Conservation (phyloP, 2,113 vertebrate species). For the Rhea americana region DNA sequence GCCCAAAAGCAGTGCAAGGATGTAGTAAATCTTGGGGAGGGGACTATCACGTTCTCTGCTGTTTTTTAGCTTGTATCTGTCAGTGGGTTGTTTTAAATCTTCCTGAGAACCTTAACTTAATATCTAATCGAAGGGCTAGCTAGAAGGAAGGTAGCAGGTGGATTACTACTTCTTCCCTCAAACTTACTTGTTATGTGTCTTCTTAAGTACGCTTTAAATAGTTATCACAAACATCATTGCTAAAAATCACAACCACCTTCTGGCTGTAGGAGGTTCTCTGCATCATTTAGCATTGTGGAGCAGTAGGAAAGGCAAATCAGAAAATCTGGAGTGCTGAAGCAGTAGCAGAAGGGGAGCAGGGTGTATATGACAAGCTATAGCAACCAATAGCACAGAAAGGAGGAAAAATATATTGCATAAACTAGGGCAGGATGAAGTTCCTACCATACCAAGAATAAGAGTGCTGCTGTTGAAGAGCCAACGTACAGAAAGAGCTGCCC, state of each 20-base stretch:
- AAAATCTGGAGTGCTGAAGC: conserved; percentile 43
- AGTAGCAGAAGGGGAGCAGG: conserved; percentile 33
- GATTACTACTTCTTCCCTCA: conserved; percentile 64
- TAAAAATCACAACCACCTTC: conserved; percentile 64
- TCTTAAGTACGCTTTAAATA: conserved; percentile 62
- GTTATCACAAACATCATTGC: conserved; percentile 49
- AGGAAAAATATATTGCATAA: conserved; percentile 18
- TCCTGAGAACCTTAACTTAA: conserved; percentile 58
- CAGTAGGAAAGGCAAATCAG: conserved; percentile 48
- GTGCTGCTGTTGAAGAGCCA: background rate
- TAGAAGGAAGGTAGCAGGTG: conserved; percentile 55
- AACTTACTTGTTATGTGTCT: conserved; percentile 66
- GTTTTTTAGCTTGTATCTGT: conserved; percentile 40
- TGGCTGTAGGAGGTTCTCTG: conserved; percentile 60
- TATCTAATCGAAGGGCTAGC: conserved; percentile 68
- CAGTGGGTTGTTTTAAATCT: conserved; percentile 59
- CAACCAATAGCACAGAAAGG: conserved; percentile 2
- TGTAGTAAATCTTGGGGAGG: background rate
- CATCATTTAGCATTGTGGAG: conserved; percentile 25
- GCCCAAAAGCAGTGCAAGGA: conserved; percentile 24
- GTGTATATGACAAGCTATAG: background rate
- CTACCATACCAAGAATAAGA: conserved; percentile 21
- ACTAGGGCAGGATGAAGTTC: conserved; percentile 40
- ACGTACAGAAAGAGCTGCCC: background rate
- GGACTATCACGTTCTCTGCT: background rate